Evolutionary conservation across 2,888 invertebrate genomes (phyloP), one percentile per base, ranked within the genome.

Genomic region (Amphimallon solstitiale): DNA sequence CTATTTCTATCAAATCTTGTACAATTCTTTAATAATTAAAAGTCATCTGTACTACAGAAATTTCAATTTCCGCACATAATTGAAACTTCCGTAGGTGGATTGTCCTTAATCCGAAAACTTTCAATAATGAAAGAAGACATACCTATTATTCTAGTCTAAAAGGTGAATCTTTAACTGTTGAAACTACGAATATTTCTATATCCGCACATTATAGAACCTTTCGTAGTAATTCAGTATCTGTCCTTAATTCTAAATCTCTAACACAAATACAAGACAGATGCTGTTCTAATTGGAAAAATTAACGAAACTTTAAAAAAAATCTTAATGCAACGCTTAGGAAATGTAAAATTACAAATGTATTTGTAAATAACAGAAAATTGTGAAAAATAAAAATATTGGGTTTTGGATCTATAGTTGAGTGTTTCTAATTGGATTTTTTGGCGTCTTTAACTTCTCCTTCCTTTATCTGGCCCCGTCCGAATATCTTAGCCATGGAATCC

Each of bases 401-500:
- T 38, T n/a, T n/a, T n/a, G 38, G 3, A 40, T 34, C 35, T 34
- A 7, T 40, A 38, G 19, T 54, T 34, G 19, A 14, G 23, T 21
- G 10, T 63, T 29, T 74, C 86, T 87, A 94, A 82, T 93, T 93
- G 74, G 89, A 90, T 84, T 94, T 94, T 81, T 94, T 94, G 56
- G 88, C 86, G 78, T 94, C 94, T 79, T 93, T 91, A 64, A 89
- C 86, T 75, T 93, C 92, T 29, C 79, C 79, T 79, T 94, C 93
- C 80, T 93, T 93, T 38, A 88, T 87, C 81, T 92, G 92, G 63
- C 91, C 92, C 77, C 90, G 90, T 76, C 94, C 92, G 73, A 97
- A 87, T 68, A 97, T 90, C 81, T 93, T 92, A 69, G 94, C 93
- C 78, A 98, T 86, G 37, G 97, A 96, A 84, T 99, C 99, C 94